Evolutionary conservation across 37 sponge, comb jelly and placozoan species (phyloP), one percentile per base, ranked within the genome.

Genomic region (Amphimedon queenslandica): DNA sequence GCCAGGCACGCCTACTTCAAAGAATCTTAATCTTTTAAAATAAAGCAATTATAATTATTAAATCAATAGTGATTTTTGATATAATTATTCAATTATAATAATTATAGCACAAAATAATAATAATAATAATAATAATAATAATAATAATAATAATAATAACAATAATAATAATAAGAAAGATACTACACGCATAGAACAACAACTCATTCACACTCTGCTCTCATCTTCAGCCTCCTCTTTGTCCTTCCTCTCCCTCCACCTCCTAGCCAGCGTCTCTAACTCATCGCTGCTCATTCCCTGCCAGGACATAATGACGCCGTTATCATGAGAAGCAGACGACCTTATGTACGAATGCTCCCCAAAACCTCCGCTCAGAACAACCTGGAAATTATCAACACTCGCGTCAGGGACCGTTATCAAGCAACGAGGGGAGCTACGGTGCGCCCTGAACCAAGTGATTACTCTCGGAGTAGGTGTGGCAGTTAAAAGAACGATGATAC

Each of bases 281-380:
- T 84, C 78, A 11, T 51, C 47, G 23, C 75, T 75, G 1, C 65
- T 30, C 5, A 85, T 64, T 3, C 87, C 79, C 38, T 90, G 76
- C 91, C 91, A 90, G 24, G 75, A 74, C 73, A 90, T 85, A 40
- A 82, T 72, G 40, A 81, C 77, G 55, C 82, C 79, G 20, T 74
- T 77, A 24, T 47, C 18, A 18, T 70, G 66, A 1, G 63, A 41
- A 16, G 28, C 70, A 43, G 6, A 16, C 56, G 30, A 40, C 0
- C 57, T 23, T 1, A 71, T 27, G 11, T 64, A 69, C 0, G 79
- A 74, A 10, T 77, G 38, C 24, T 85, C 83, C 10, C 86, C 91
- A 67, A 70, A 85, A 25, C 91, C 91, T 57, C 87, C 80, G 18
- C 82, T 90, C 0, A 90, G 37, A 29, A 90, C 70, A 64, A 87